phyloP scores from a whole-genome alignment of 1,140 invertebrate genomes.

The Drosophila pachea region DNA sequence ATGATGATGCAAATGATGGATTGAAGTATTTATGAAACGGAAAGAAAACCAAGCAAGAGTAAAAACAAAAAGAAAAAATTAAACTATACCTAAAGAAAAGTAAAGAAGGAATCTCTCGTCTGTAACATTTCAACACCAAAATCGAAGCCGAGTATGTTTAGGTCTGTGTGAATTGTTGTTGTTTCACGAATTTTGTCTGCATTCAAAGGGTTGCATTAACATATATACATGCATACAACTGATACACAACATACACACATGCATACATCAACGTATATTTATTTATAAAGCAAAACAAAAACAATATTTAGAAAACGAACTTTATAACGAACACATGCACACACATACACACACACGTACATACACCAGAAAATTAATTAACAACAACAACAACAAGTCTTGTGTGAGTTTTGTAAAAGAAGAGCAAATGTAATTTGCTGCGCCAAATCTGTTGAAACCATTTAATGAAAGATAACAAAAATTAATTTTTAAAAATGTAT shows the following conservation, averaged over 20 bases:
- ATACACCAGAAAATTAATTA: conserved; percentile 19
- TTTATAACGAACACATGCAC: conserved; percentile 34
- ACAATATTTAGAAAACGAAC: conserved; percentile 35
- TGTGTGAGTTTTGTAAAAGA: conserved; percentile 48
- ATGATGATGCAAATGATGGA: conserved; percentile 17
- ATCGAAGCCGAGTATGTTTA: conserved; percentile 19
- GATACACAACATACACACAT: conserved; percentile 47
- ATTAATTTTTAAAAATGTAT: conserved; percentile 72
- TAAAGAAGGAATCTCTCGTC: conserved; percentile 52
- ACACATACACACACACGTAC: conserved; percentile 18
- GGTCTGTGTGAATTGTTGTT: conserved; percentile 28
- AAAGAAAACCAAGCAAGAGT: too few relatives aligned
- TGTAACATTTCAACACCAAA: conserved; percentile 50
- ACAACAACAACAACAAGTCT: conserved; percentile 43
- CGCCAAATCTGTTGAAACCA: conserved; percentile 76
- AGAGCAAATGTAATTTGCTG: conserved; percentile 74
- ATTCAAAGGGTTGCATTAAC: conserved; percentile 70
- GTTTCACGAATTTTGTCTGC: conserved; percentile 61
- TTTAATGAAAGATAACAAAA: conserved; percentile 75
- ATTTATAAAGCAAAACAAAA: conserved; percentile 31
- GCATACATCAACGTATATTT: conserved; percentile 56
- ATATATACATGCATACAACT: too few relatives aligned
- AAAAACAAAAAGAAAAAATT: too few relatives aligned
- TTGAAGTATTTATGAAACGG: conserved; percentile 61
- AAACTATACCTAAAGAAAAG: conserved; percentile 39